Evolutionary conservation across 2,888 invertebrate species (phyloP), one percentile per base, ranked within the genome.

Genomic region (Limnephilus auricula): DNA sequence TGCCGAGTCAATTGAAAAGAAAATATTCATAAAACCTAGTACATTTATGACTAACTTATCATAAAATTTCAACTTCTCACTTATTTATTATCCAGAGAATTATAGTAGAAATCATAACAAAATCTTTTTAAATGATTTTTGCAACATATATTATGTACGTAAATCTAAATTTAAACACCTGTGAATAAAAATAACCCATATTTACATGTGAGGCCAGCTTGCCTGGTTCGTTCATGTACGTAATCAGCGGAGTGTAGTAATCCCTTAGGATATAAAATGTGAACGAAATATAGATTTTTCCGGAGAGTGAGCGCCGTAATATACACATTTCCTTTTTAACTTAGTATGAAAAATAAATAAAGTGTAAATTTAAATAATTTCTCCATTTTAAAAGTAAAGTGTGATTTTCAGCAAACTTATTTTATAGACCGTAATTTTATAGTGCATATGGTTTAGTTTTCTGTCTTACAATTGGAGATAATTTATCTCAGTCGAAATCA

Each of bases 201-300:
- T 65, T 65, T 25, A 65, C 50, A 65, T 18, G 50, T 65, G 50
- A 25, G 25, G 15, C 45, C 13, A 2, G 50, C 5, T 25, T 65
- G 0, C 25, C 50, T 25, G 50, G 50, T 65, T 65, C 50, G 32
- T 82, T 82, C 30, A 82, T 18, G 18, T 82, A 82, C 34, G 25
- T 37, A 84, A 84, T 84, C n/a, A 84, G 37, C 84, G 25, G 40
- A 84, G 84, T 40, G 84, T 88, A 30, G 25, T 34, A 31, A 32
- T n/a, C 88, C 37, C 79, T 25, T 18, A 15, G 40, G 40, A 65
- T 80, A 89, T 89, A 88, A 18, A n/a, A 34, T 6, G 80, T 79
- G 15, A 79, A 32, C 50, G 50, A 65, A 65, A 65, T 65, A 65
- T 65, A 65, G 50, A 65, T 65, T 65, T 65, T 65, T 65, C 50